Base-by-base conservation (phyloP, 2,113 vertebrate species). In the Neotoma lepida region DNA sequence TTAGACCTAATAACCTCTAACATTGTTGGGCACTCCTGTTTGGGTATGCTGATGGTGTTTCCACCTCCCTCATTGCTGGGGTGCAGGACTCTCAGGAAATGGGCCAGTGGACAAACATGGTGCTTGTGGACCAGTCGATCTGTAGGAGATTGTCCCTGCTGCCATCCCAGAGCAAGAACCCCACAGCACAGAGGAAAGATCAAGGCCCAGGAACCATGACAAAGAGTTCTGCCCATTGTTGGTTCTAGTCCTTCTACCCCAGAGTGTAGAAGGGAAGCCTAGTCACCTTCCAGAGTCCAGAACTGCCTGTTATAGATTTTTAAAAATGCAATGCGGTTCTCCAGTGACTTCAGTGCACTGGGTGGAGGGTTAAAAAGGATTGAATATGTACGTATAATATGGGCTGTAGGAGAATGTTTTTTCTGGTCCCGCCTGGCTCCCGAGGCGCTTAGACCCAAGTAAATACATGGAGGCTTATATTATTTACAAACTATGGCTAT, bases 11-110 rank as follows among this genome's bases (percentile, higher is more conserved):
- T 39, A 9, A 1, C 3, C 35, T 71, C 6, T 39, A 10, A 20
- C 35, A 39, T 71, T 4, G 1, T 39, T 4, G 18, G 35, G n/a
- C 2, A 3, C 8, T 71, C 3, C n/a, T 39, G 0, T n/a, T 71
- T 7, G 68, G 68, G 68, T 39, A 71, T 9, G 4, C 2, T 22
- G n/a, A 71, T 39, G 1, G 3, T 9, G n/a, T 22, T 71, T 71
- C 20, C 1, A 39, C 4, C 68, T 71, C 17, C 20, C 7, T 39
- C 18, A 9, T 71, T 71, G 2, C 3, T 71, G n/a, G 18, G 17
- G 18, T 20, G 3, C 68, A 1, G 2, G 6, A 70, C 35, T 70
- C 68, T 20, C 15, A n/a, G 33, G 33, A 13, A 7, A 20, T 20
- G 6, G 2, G 6, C 3, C 68, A 8, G 8, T 39, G 39, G n/a